Percentiles rank a stretch among this genome's conserved stretches.
Evolutionary conservation across 1,140 invertebrate species (phyloP).

Genomic region (Oncopodura yosiiana): DNA sequence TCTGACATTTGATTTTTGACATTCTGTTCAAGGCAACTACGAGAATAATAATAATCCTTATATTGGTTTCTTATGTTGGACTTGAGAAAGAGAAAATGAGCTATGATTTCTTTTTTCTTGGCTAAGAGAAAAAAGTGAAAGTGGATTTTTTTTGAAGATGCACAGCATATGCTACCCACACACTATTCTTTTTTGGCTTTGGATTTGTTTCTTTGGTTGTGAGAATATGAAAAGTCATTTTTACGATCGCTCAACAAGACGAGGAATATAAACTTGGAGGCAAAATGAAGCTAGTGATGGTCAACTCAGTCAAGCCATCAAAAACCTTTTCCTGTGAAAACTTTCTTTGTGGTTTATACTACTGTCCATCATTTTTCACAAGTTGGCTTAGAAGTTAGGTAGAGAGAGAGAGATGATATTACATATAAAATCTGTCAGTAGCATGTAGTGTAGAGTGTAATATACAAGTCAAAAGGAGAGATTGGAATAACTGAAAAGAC

Average conservation of each 20-base stretch:
- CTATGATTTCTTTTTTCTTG: background rate
- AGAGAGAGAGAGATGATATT: background rate
- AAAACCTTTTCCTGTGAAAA: too few species aligned
- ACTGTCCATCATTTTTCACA: constrained; percentile 30
- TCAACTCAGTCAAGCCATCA: constrained; percentile 33
- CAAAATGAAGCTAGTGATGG: constrained; percentile 32
- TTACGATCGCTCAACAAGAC: constrained; percentile 35
- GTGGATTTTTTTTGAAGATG: constrained; percentile 14
- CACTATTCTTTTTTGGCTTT: background rate
- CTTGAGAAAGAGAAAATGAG: too few species aligned
- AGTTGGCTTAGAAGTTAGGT: background rate
- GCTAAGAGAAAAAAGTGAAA: constrained; percentile 13
- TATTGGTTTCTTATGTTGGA: too few species aligned
- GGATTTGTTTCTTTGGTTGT: constrained; percentile 3
- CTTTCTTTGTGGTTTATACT: too few species aligned
- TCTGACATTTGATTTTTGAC: too few species aligned
- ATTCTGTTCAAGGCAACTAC: too few species aligned
- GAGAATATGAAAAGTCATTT: constrained; percentile 35
- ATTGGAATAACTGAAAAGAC: background rate
- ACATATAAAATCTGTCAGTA: background rate
- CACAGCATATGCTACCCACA: constrained; percentile 2
- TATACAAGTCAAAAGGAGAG: constrained; percentile 1
- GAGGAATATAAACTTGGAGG: constrained; percentile 28
- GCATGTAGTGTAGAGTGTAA: background rate
- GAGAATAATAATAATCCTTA: constrained; percentile 20